Evolutionary conservation across 2,113 vertebrate genomes (phyloP).

Genomic region (Oostethus manadensis): DNA sequence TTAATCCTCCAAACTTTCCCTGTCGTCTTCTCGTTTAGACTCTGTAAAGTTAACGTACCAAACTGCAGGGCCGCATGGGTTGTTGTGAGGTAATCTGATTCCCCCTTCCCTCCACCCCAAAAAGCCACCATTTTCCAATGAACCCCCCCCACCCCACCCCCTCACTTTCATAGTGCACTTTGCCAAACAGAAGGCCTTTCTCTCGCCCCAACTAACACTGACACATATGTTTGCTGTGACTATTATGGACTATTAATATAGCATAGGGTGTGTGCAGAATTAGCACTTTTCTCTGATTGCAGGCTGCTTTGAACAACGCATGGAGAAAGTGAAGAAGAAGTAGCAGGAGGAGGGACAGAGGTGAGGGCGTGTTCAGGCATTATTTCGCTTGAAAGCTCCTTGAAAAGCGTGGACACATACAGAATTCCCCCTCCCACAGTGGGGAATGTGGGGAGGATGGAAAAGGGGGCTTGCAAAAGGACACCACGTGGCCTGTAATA

Average conservation of each 20-base stretch:
- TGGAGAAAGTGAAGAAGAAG: conserved; percentile 37
- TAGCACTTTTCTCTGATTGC: conserved; percentile 22
- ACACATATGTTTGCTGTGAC: conserved; percentile 20
- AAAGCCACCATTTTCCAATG: conserved; percentile 44
- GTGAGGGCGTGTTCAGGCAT: conserved; percentile 34
- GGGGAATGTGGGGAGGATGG: conserved; percentile 2
- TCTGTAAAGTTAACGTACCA: conserved; percentile 21
- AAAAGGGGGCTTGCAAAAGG: conserved; percentile 27
- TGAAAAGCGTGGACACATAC: conserved; percentile 70
- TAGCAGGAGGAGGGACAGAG: conserved; percentile 17
- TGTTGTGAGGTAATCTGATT: conserved; percentile 34
- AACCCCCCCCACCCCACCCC: conserved; percentile 44
- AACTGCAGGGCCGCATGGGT: conserved; percentile 9
- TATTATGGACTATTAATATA: conserved; percentile 29
- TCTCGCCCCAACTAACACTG: conserved; percentile 9
- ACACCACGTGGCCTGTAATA: conserved; percentile 39
- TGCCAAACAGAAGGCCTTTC: conserved; percentile 66
- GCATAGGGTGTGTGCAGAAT: conserved; percentile 25
- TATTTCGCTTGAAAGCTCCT: conserved; percentile 71
- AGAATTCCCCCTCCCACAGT: conserved; percentile 64
- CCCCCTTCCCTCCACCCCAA: conserved; percentile 19
- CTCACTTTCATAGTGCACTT: conserved; percentile 58
- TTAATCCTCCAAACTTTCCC: conserved; percentile 10
- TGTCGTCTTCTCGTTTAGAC: not conserved
- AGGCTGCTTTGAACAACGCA: conserved; percentile 38